These are phyloP conservation scores for Pterobdella sp. DNA, from an alignment of 2,888 invertebrate genomes.

Conservation along the genomic window DNA sequence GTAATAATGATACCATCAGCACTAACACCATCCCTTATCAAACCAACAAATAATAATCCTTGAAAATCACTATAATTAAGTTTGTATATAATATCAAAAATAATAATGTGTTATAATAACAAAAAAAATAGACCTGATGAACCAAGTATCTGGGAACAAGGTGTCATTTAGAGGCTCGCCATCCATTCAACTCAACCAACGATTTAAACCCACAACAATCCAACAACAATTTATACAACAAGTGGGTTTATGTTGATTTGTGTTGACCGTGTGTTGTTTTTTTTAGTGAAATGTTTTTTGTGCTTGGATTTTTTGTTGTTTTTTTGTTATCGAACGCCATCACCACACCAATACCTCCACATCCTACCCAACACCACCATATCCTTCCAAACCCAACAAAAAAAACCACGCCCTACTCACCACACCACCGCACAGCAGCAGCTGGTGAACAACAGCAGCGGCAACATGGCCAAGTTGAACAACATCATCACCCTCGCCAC, in stretches of 20 bases:
- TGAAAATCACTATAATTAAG: no score
- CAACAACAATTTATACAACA: background rate
- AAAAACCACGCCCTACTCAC: no score
- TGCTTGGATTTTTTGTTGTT: background rate
- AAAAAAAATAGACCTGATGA: no score
- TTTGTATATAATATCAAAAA: no score
- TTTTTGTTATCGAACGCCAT: no score
- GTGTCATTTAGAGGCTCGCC: background rate
- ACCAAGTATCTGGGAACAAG: background rate
- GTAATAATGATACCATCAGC: no score
- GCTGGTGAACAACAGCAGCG: background rate
- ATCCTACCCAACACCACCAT: no score
- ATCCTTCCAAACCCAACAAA: no score
- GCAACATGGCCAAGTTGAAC: background rate
- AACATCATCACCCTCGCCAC: background rate
- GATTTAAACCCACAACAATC: background rate
- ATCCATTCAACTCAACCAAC: background rate
- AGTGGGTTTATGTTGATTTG: background rate
- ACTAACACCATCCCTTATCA: no score
- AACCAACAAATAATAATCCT: no score
- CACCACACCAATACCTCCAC: no score
- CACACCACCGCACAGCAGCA: background rate
- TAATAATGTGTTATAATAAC: no score
- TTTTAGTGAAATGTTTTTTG: background rate
- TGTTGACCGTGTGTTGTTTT: background rate